Evolutionary conservation across 2,888 invertebrate genomes (phyloP).

Genomic region (Thecophora atra): DNA sequence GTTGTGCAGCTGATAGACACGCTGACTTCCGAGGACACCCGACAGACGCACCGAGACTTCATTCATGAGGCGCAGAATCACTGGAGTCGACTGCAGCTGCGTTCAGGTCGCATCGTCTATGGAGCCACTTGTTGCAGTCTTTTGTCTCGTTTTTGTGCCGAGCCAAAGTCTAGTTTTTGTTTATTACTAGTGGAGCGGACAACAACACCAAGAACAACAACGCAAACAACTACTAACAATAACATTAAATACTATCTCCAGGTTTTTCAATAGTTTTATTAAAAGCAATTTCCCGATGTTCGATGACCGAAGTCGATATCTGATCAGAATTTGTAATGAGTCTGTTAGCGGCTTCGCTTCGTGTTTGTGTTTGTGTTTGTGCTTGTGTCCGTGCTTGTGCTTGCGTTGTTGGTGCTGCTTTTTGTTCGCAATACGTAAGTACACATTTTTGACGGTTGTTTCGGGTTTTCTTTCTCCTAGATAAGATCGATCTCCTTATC

Average conservation of each 20-base stretch:
- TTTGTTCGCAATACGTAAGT: not conserved
- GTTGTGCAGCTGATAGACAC: not conserved
- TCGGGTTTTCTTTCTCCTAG: not conserved
- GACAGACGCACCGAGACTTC: not conserved
- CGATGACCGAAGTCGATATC: conserved; percentile 31
- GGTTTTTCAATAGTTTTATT: conserved; percentile 32
- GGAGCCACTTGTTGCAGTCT: not conserved
- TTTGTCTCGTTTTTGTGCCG: not conserved
- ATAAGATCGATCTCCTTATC: conserved; percentile 15
- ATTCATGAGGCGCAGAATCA: not conserved
- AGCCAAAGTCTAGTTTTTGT: not conserved
- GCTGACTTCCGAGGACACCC: not conserved
- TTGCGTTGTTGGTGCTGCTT: not conserved
- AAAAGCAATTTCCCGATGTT: conserved; percentile 36
- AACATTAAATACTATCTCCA: conserved; percentile 16
- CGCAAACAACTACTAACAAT: conserved; percentile 8
- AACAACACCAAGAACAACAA: conserved; percentile 19
- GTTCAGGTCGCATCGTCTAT: not conserved
- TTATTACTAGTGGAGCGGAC: not conserved
- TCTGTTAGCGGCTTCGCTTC: conserved; percentile 17
- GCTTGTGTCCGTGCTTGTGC: not conserved
- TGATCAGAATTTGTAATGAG: conserved; percentile 57
- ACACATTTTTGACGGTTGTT: not conserved
- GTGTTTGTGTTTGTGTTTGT: conserved; percentile 5
- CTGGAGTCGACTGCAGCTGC: no score